Evolutionary conservation across 2,888 invertebrate species (phyloP).

Genomic region (Lamellibrachia satsuma): DNA sequence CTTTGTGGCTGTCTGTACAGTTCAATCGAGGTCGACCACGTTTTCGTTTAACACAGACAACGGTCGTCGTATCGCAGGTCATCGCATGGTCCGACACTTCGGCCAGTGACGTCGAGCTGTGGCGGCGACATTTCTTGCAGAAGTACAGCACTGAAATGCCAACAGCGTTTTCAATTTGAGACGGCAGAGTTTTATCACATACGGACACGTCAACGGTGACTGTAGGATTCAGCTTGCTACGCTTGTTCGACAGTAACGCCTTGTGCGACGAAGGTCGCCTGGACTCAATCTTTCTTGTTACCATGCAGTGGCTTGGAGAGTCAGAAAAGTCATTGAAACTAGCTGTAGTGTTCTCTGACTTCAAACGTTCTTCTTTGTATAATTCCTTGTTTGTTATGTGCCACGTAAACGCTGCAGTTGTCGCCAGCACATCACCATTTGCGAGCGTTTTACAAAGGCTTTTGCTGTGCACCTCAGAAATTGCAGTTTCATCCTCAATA

Average conservation of each 20-base stretch:
- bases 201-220: neutral
- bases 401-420: neutral
- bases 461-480: neutral
- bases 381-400: neutral
- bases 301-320: neutral
- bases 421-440: neutral
- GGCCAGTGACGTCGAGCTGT: neutral
- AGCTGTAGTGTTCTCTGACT: neutral
- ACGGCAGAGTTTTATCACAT: neutral
- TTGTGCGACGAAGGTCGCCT: neutral
- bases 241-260: neutral
- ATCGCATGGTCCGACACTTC: neutral
- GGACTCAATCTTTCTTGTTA: neutral
- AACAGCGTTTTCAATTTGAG: neutral
- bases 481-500: neutral
- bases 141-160: slow-evolving; percentile 3
- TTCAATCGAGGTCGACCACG: neutral
- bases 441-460: neutral
- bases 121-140: neutral
- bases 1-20: neutral
- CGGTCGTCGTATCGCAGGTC: neutral
- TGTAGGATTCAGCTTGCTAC: neutral
- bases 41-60: neutral
- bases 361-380: neutral
- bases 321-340: neutral